These are phyloP conservation scores for Calliopsis andreniformis DNA, from an alignment of 1,140 invertebrate species.

Conservation along the genomic window DNA sequence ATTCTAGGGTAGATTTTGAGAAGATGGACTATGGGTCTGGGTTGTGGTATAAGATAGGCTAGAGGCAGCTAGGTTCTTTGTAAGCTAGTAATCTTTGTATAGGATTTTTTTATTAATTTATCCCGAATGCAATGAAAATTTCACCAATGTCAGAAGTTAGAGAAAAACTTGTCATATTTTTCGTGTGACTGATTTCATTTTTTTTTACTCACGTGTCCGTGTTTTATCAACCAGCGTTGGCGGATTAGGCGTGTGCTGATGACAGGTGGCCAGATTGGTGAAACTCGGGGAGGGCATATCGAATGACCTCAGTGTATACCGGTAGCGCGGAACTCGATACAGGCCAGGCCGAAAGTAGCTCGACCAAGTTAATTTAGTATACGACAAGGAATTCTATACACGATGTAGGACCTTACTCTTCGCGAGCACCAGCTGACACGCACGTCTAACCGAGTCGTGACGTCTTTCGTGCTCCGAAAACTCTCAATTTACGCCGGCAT, in stretches of 20 bases:
- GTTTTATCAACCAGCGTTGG: neutral
- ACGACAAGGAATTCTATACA: slow-evolving; percentile 69
- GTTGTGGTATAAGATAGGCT: too few species aligned
- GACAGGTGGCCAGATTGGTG: slow-evolving; percentile 67
- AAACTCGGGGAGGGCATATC: slow-evolving; percentile 66
- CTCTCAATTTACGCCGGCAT: slow-evolving; percentile 57
- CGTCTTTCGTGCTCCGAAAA: slow-evolving; percentile 18
- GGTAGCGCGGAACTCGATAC: slow-evolving; percentile 73
- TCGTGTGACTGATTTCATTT: too few species aligned
- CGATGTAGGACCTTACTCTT: slow-evolving; percentile 36
- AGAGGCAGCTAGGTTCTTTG: too few species aligned
- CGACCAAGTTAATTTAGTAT: slow-evolving; percentile 59
- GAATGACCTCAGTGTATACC: slow-evolving; percentile 73
- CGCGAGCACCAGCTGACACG: slow-evolving; percentile 74
- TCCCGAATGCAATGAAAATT: too few species aligned
- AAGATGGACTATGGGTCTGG: too few species aligned
- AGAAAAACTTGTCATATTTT: too few species aligned
- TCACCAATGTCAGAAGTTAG: too few species aligned
- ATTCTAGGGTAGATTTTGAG: neutral
- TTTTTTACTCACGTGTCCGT: neutral
- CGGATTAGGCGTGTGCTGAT: slow-evolving; percentile 58
- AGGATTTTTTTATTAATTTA: too few species aligned
- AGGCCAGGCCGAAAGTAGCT: slow-evolving; percentile 51
- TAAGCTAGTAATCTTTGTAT: too few species aligned
- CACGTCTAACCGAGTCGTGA: slow-evolving; percentile 40